Base-by-base conservation (phyloP, 2,888 invertebrate genomes). In the Amphipoea lucens region DNA sequence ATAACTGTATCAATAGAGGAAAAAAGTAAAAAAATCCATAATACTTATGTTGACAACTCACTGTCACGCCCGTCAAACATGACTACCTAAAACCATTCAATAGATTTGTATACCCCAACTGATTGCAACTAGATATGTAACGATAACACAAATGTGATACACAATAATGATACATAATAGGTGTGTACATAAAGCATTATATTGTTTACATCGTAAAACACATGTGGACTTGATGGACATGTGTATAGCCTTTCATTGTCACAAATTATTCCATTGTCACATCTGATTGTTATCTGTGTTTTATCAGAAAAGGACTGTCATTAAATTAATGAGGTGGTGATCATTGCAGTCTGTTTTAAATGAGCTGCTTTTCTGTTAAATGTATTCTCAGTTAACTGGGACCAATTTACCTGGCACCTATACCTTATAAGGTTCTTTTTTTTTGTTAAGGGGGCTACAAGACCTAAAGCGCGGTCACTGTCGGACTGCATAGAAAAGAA, bases 191-290 rank as follows among this genome's bases (percentile, higher is more conserved):
- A 89, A 86, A 85, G 80, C 81, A 62, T 81, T 84, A 85, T 85
- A 90, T 87, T 93, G 91, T 92, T 91, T 90, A 89, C 87, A 88
- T 89, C 88, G 86, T 91, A 88, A 92, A 92, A 91, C 90, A 89
- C 87, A 90, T 89, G 90, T 89, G 80, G 51, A 89, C 54, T 84
- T 91, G 91, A 92, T 90, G 87, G 89, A 84, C 91, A 90, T 88
- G 76, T 90, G 89, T 85, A 87, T 68, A 70, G 79, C 62, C 74
- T 81, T 89, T 87, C 79, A 91, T 88, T 91, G 92, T 91, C 82
- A 85, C 85, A 83, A 89, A 92, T 89, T 88, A 91, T 93, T 92
- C 92, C 93, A 93, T 92, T 92, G 92, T 93, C 83, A 83, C 84
- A 84, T 78, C 75, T 83, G 88, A 89, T 88, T 74, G 72, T 88